These are phyloP conservation scores for Acrobasis suavella DNA, from an alignment of 2,888 invertebrate species.

Conservation along the genomic window DNA sequence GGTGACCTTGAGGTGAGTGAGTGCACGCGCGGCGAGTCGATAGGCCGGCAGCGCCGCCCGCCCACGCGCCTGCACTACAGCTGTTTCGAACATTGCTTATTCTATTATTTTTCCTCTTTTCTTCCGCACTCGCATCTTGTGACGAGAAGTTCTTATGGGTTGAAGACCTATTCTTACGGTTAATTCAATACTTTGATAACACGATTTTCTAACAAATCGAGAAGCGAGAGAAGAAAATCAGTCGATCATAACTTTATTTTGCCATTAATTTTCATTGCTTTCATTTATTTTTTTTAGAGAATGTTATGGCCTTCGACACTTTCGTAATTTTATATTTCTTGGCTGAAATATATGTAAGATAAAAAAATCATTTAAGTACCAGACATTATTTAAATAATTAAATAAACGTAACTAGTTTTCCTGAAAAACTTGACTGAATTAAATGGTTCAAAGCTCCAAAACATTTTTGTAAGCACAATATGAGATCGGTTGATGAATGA, in stretches of 20 bases:
- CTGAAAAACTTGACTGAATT: too few species aligned
- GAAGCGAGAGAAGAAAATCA: neutral
- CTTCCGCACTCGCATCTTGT: conserved; percentile 26
- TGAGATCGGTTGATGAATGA: too few species aligned
- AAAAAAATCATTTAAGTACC: too few species aligned
- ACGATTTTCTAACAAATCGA: neutral
- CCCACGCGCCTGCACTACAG: conserved; percentile 74
- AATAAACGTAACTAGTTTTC: too few species aligned
- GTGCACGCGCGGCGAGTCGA: conserved; percentile 64
- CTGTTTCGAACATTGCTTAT: conserved; percentile 64
- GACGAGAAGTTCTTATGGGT: conserved; percentile 2
- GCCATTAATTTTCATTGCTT: neutral
- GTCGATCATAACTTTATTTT: neutral
- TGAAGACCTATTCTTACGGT: neutral
- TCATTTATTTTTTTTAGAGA: neutral
- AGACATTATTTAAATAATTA: too few species aligned
- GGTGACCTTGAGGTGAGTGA: conserved; percentile 77
- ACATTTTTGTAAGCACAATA: too few species aligned
- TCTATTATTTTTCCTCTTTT: conserved; percentile 35
- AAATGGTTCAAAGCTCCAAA: too few species aligned
- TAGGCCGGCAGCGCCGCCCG: conserved; percentile 61
- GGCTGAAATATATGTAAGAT: neutral
- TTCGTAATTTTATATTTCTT: neutral
- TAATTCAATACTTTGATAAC: neutral
- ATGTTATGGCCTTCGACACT: neutral